phyloP scores from a whole-genome alignment of 1,140 invertebrate species.

The Onthophagus taurus region DNA sequence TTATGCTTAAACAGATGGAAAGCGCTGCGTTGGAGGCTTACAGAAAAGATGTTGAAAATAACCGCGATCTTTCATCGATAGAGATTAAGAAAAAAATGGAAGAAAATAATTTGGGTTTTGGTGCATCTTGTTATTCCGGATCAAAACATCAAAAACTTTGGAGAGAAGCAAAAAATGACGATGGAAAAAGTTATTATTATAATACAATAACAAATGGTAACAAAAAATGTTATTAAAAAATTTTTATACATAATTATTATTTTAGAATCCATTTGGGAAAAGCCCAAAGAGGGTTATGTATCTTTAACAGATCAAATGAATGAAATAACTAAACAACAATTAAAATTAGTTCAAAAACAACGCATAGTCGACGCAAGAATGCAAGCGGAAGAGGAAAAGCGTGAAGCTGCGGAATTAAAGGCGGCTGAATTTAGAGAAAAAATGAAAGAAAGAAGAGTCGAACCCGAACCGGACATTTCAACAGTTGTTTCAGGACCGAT shows the following conservation, averaged over 20 bases:
- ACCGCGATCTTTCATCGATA: slow-evolving; percentile 56
- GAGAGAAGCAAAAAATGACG: slow-evolving; percentile 41
- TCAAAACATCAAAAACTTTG: slow-evolving; percentile 14
- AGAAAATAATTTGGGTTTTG: slow-evolving; percentile 34
- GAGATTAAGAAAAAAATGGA: slow-evolving; percentile 26
- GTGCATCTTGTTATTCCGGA: slow-evolving; percentile 15
- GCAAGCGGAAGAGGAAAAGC: slow-evolving; percentile 31
- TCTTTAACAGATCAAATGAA: slow-evolving; percentile 50
- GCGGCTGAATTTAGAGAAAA: slow-evolving; percentile 30
- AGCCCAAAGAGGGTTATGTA: slow-evolving; percentile 54
- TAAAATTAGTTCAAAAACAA: slow-evolving; percentile 45
- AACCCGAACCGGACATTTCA: slow-evolving; percentile 25
- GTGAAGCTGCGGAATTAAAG: slow-evolving; percentile 39
- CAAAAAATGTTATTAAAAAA: slow-evolving; percentile 8
- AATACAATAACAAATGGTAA: slow-evolving; percentile 68
- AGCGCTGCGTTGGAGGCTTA: slow-evolving; percentile 75
- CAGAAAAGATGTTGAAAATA: slow-evolving; percentile 63
- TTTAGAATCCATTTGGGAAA: slow-evolving; percentile 54
- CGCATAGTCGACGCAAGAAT: slow-evolving; percentile 37
- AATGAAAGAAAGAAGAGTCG: slow-evolving; percentile 30
- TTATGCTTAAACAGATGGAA: slow-evolving; percentile 83
- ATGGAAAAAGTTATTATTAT: slow-evolving; percentile 73
- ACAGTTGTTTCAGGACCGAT: slow-evolving; percentile 33
- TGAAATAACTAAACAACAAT: slow-evolving; percentile 37
- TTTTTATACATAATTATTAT: slow-evolving; percentile 17